Base-by-base conservation (phyloP, 2,888 invertebrate species). In the Gastracanthus pulcherrimus region DNA sequence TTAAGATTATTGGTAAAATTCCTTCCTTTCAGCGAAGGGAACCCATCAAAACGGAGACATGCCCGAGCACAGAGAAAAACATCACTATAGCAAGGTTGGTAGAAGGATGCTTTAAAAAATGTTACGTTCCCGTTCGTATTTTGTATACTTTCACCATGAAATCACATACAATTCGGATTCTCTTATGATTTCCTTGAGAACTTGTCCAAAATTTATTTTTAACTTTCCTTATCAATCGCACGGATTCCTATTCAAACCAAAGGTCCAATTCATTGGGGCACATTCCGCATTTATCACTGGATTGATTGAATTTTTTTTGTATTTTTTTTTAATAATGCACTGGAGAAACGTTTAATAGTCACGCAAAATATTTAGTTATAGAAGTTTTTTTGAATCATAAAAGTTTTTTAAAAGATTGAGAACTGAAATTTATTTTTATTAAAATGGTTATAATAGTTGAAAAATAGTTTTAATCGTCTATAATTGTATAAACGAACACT, bases 21-120 rank as follows among this genome's bases (percentile, higher is more conserved):
- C 34, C 72, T 82, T 84, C 79, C 80, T 83, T 82, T 82, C 67
- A 85, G 80, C 93, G 89, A 92, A 95, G 91, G 92, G 94, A 87
- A 93, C 94, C 77, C 95, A 95, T 91, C 96, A 96, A 92, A 97
- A 97, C 89, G 97, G 96, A 75, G 96, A 96, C 82, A 93, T 95
- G 84, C 91, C 92, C 29, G 95, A 93, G 86, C 94, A 94, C 86
- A 94, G 96, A 86, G 96, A 96, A 87, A 96, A 96, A 90, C 96
- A 96, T 89, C 94, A 94, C 89, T 95, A 96, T 88, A 94, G 94
- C 91, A 94, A 96, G 93, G 96, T 96, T 93, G 92, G 93, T 90
- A 76, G 48, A 66, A 71, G 26, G 19, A 55, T 41, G 26, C 6
- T 26, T 64, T 38, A 31, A 70, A 55, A 19, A 62, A 16, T 31